These are phyloP conservation scores for Altica lythri DNA, from an alignment of 2,888 invertebrate genomes.

Conservation along the genomic window DNA sequence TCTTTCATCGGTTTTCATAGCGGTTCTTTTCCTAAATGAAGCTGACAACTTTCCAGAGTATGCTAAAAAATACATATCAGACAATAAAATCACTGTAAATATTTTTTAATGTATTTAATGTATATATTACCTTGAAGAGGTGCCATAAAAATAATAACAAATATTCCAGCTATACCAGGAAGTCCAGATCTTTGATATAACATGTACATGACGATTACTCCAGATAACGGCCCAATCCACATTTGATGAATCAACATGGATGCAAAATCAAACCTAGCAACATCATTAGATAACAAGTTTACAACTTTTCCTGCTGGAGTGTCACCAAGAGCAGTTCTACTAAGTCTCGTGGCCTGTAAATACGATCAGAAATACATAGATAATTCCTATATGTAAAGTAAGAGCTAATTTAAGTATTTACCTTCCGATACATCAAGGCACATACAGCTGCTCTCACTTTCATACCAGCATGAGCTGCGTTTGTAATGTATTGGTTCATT, in stretches of 20 bases:
- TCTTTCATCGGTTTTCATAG: constrained; percentile 83
- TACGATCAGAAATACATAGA: constrained; percentile 3
- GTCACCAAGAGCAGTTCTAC: constrained; percentile 69
- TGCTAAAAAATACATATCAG: constrained; percentile 51
- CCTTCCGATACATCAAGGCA: constrained; percentile 29
- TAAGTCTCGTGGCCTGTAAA: constrained; percentile 70
- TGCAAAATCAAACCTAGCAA: constrained; percentile 86
- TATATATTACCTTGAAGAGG: constrained; percentile 85
- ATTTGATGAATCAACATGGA: constrained; percentile 83
- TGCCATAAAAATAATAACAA: constrained; percentile 75
- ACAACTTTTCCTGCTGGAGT: constrained; percentile 88
- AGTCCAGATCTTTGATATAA: constrained; percentile 76
- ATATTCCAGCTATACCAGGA: constrained; percentile 77
- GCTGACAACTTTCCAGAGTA: constrained; percentile 68
- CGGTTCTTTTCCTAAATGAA: constrained; percentile 74
- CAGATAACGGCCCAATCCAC: constrained; percentile 79
- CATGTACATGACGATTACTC: constrained; percentile 74
- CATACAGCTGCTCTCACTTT: constrained; percentile 26
- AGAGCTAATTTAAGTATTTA: neutral
- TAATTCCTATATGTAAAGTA: too few species aligned
- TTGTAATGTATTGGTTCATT: constrained; percentile 24
- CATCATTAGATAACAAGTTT: constrained; percentile 91
- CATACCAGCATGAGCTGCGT: constrained; percentile 24
- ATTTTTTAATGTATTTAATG: too few species aligned
- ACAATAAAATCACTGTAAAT: neutral